A percentile compares a stretch with the other conserved stretches of the same genome.
phyloP scores from a whole-genome alignment of 1,140 invertebrate species.

The Tetranychus urticae region DNA sequence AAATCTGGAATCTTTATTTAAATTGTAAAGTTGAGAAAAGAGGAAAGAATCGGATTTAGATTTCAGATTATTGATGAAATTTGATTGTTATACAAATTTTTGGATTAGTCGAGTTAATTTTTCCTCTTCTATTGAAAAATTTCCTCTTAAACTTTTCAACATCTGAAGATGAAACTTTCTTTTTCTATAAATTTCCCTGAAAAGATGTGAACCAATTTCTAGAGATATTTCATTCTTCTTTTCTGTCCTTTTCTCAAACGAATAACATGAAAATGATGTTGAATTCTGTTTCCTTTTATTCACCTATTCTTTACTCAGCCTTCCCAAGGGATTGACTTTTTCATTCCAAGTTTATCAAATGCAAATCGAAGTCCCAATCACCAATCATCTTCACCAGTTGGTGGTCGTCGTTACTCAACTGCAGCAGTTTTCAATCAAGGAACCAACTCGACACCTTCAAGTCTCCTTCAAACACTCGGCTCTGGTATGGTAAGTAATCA shows the following conservation, averaged over 20 bases:
- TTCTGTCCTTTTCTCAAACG: too few relatives aligned
- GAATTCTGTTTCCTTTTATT: neutral
- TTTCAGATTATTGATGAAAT: too few relatives aligned
- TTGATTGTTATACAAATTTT: too few relatives aligned
- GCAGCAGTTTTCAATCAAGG: conserved; percentile 9
- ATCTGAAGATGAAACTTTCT: too few relatives aligned
- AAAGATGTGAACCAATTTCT: too few relatives aligned
- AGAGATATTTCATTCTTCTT: too few relatives aligned
- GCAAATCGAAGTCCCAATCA: neutral
- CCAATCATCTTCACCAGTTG: neutral
- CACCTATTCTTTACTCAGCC: conserved; percentile 1
- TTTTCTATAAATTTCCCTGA: too few relatives aligned
- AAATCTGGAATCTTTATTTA: too few relatives aligned
- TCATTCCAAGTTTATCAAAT: conserved; percentile 9
- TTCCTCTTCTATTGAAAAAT: neutral
- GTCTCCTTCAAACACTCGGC: conserved; percentile 17
- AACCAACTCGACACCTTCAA: conserved; percentile 9
- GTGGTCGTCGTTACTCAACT: conserved; percentile 12
- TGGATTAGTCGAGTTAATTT: neutral
- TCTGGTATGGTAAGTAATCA: conserved; percentile 16
- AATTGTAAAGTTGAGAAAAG: too few relatives aligned
- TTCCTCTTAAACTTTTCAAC: neutral
- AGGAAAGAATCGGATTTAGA: too few relatives aligned
- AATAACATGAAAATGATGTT: too few relatives aligned
- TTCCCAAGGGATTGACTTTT: conserved; percentile 13